Evolutionary conservation across 1,140 invertebrate genomes (phyloP).

Genomic region (Copidosoma floridanum): DNA sequence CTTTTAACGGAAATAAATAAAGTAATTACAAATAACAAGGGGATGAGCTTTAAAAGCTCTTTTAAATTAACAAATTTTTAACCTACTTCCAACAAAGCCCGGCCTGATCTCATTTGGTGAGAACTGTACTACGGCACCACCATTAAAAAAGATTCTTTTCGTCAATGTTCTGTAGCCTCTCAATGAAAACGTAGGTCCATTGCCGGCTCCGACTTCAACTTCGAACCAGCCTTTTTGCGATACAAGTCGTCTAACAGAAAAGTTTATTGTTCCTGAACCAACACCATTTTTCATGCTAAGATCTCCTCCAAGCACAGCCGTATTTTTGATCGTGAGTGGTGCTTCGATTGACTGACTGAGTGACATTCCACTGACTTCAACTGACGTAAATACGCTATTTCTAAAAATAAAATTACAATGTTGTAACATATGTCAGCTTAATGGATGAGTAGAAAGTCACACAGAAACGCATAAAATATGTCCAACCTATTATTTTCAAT

Average conservation of each 20-base stretch:
- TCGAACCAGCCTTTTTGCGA: slow-evolving; percentile 84
- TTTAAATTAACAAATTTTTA: too few relatives aligned
- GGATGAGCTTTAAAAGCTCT: too few relatives aligned
- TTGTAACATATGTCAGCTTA: too few relatives aligned
- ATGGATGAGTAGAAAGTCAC: slow-evolving; percentile 18
- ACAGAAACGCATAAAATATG: not conserved
- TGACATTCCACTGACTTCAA: slow-evolving; percentile 89
- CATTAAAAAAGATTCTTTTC: slow-evolving; percentile 70
- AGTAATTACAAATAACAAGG: too few relatives aligned
- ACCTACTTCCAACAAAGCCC: slow-evolving; percentile 70
- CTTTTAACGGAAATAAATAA: slow-evolving; percentile 47
- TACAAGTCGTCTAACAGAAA: slow-evolving; percentile 72
- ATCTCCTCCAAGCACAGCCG: slow-evolving; percentile 75
- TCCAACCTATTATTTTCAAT: slow-evolving; percentile 7
- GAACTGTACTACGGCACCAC: slow-evolving; percentile 70
- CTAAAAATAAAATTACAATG: too few relatives aligned
- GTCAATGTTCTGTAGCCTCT: slow-evolving; percentile 74
- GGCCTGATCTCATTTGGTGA: slow-evolving; percentile 70
- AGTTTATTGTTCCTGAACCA: slow-evolving; percentile 71
- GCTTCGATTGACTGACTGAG: slow-evolving; percentile 91
- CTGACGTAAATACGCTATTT: slow-evolving; percentile 64
- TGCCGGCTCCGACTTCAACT: slow-evolving; percentile 74
- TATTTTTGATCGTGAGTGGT: slow-evolving; percentile 82
- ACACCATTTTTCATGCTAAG: slow-evolving; percentile 85
- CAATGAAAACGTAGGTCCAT: slow-evolving; percentile 70